These are phyloP conservation scores for Otus sunia DNA, from an alignment of 2,113 vertebrate genomes.

Conservation along the genomic window DNA sequence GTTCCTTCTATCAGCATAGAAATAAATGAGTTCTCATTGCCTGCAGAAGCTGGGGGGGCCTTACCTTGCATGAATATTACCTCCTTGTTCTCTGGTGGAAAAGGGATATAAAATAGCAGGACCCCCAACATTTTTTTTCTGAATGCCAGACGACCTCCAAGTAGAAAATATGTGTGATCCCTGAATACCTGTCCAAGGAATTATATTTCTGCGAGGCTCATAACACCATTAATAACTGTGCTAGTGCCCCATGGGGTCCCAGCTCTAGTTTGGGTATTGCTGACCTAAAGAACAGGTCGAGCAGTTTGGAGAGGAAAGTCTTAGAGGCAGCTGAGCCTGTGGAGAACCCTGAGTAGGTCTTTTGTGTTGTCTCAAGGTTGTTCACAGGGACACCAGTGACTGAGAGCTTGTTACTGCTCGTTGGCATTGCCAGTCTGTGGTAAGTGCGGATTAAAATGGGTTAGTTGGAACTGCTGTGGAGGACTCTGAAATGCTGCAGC, in stretches of 20 bases:
- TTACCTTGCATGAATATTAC: slow-evolving; percentile 41
- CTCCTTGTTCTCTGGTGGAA: slow-evolving; percentile 32
- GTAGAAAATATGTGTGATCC: slow-evolving; percentile 30
- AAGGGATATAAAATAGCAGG: slow-evolving; percentile 19
- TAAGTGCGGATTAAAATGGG: neutral
- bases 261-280: neutral
- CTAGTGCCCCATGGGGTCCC: neutral
- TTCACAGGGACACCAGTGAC: neutral
- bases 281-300: neutral
- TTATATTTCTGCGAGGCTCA: neutral
- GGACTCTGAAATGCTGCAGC: neutral
- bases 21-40: slow-evolving; percentile 35
- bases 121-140: neutral
- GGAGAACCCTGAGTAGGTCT: neutral
- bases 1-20: slow-evolving; percentile 16
- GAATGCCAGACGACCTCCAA: slow-evolving; percentile 16
- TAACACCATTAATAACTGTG: neutral
- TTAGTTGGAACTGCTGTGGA: neutral
- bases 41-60: neutral
- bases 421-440: neutral
- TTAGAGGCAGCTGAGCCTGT: neutral
- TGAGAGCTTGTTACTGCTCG: neutral
- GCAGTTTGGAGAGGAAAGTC: neutral
- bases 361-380: neutral
- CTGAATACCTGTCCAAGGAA: slow-evolving; percentile 4